These are phyloP conservation scores for Acleris holmiana DNA, from an alignment of 2,888 invertebrate species.

Conservation along the genomic window DNA sequence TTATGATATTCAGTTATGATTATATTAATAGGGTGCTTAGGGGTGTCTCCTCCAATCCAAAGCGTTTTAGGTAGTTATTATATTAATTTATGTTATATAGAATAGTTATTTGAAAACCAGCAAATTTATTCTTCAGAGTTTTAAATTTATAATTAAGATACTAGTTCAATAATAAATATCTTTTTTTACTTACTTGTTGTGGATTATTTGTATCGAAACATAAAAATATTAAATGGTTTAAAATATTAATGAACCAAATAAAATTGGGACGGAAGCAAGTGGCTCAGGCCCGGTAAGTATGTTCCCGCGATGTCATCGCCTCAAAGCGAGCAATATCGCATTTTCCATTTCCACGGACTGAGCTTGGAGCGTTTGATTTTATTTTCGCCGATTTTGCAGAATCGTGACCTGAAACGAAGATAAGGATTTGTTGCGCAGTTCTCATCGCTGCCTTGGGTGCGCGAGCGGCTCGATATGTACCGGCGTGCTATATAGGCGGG, in stretches of 20 bases:
- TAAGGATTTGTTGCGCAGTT: slow-evolving; percentile 68
- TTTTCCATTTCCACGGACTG: slow-evolving; percentile 62
- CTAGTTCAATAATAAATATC: too few relatives aligned
- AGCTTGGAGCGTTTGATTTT: slow-evolving; percentile 71
- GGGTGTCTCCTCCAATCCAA: slow-evolving; percentile 48
- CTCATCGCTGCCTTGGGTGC: slow-evolving; percentile 60
- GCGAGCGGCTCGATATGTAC: slow-evolving; percentile 42
- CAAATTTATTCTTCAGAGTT: not conserved
- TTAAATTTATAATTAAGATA: too few relatives aligned
- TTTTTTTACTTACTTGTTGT: too few relatives aligned
- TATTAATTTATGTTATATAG: slow-evolving; percentile 5
- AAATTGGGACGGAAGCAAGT: not conserved
- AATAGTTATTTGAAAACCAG: too few relatives aligned
- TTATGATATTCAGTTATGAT: slow-evolving; percentile 81
- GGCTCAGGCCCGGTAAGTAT: slow-evolving; percentile 47
- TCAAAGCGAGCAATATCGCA: slow-evolving; percentile 64
- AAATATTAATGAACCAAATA: not conserved
- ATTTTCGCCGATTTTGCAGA: slow-evolving; percentile 74
- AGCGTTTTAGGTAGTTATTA: slow-evolving; percentile 23
- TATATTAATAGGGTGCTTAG: slow-evolving; percentile 66
- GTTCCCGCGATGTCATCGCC: slow-evolving; percentile 62
- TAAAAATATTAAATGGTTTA: too few relatives aligned
- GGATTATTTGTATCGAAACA: too few relatives aligned
- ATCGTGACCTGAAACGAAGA: slow-evolving; percentile 72
- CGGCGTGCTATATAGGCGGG: not conserved